phyloP scores from a whole-genome alignment of 1,140 invertebrate species.

The Eulimnadia texana region DNA sequence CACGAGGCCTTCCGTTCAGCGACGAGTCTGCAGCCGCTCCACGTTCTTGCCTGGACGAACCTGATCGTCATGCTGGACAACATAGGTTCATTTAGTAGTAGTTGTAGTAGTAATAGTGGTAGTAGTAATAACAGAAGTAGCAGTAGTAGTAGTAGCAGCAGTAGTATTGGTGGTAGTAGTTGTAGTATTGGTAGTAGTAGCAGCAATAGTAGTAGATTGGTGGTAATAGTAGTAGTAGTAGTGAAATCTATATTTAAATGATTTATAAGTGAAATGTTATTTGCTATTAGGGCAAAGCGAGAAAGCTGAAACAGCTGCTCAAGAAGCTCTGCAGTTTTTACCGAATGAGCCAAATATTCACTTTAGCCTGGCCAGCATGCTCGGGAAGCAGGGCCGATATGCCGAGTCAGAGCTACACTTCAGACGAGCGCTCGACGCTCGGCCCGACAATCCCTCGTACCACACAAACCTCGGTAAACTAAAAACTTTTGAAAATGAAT shows the following conservation, averaged over 20 bases:
- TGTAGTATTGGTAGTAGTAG: not conserved
- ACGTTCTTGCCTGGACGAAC: conserved; percentile 80
- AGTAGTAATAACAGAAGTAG: too few relatives aligned
- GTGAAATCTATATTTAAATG: not conserved
- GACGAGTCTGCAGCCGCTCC: conserved; percentile 54
- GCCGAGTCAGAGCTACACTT: conserved; percentile 67
- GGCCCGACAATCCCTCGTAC: conserved; percentile 52
- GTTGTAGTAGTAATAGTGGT: not conserved
- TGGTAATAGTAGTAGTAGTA: too few relatives aligned
- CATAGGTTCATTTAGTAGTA: conserved; percentile 13
- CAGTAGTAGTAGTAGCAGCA: not conserved
- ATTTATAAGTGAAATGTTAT: not conserved
- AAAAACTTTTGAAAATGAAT: not conserved
- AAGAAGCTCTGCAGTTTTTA: conserved; percentile 47
- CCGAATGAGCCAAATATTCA: conserved; percentile 56
- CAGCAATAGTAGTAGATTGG: not conserved
- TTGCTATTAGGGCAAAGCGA: conserved; percentile 38
- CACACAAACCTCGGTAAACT: conserved; percentile 67
- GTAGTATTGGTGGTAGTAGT: not conserved
- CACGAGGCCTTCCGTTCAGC: conserved; percentile 62
- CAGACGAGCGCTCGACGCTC: conserved; percentile 50
- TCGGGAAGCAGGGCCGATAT: conserved; percentile 65
- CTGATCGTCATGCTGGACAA: conserved; percentile 76
- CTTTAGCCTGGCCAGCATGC: conserved; percentile 75
- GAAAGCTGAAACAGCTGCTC: conserved; percentile 50